Evolutionary conservation across 2,797 vertebrate genomes (phyloP), one percentile per base, ranked within the genome.

Genomic region (Apodemus agrarius): DNA sequence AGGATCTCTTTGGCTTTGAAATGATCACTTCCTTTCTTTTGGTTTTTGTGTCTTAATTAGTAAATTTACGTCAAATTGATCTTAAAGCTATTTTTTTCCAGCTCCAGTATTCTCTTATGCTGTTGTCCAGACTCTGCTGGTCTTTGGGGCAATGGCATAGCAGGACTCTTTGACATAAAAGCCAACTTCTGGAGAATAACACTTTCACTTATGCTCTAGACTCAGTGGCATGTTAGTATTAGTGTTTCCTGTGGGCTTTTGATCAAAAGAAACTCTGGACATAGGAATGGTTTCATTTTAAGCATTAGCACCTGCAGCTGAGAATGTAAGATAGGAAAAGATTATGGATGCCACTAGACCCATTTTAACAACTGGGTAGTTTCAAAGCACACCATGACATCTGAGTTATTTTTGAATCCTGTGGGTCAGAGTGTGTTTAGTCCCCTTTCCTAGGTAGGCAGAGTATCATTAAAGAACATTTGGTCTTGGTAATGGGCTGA

Each of bases 381-480:
- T 69, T 96, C 93, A 96, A 89, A 95, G 86, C 63, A 92, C 52
- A 86, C 79, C n/a, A 37, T 17, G 90, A 75, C 76, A 89, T 89
- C 37, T 89, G 75, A 92, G 89, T 87, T 96, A 97, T 91, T 97
- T 97, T 96, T 94, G 88, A 92, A 83, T 95, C 43, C 4, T 80
- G 29, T 95, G 46, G 85, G 52, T 92, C 90, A 94, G 83, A 90
- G 61, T 93, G 49, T 92, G 69, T 46, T 94, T 90, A 74, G 92
- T 96, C 49, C 54, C 21, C 37, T 96, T 72, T 69, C 67, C 88
- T 91, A 34, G 81, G 82, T 82, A 95, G 81, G 29, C 12, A 16
- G 82, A 80, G 54, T 79, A 78, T 65, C 85, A 67, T 83, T 88
- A 91, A 80, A 87, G 91, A 61, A 89, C 61, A 92, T 76, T 93